These are phyloP conservation scores for Procambarus virginalis DNA, from an alignment of 1,140 invertebrate genomes.

Conservation along the genomic window DNA sequence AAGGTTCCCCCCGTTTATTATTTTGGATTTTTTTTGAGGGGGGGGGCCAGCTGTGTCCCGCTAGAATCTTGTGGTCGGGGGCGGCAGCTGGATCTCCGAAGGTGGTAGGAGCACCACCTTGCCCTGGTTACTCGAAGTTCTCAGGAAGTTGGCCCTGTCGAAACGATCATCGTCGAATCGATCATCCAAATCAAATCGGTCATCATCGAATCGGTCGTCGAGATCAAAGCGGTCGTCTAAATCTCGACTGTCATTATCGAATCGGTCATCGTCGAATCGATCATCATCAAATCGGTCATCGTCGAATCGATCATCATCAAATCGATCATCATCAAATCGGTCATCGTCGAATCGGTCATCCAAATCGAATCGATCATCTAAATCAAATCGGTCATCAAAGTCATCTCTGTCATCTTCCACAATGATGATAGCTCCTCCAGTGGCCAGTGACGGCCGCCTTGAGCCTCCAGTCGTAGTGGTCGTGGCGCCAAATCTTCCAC, in stretches of 20 bases:
- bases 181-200: slow-evolving; percentile 42
- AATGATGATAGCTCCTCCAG: slow-evolving; percentile 27
- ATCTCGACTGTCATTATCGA: slow-evolving; percentile 39
- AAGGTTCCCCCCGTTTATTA: too few species aligned
- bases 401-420: slow-evolving; percentile 42
- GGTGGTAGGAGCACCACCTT: not conserved
- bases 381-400: slow-evolving; percentile 18
- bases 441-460: not conserved
- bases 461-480: not conserved
- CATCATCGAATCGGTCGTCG: slow-evolving; percentile 19
- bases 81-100: slow-evolving; percentile 47
- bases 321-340: slow-evolving; percentile 3
- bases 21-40: too few species aligned
- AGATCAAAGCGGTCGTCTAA: slow-evolving; percentile 47
- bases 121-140: not conserved
- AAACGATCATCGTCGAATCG: slow-evolving; percentile 35
- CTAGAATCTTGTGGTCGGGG: not conserved
- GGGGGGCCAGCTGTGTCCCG: too few species aligned
- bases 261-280: slow-evolving; percentile 39
- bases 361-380: slow-evolving; percentile 18
- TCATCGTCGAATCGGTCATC: slow-evolving; percentile 38
- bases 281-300: slow-evolving; percentile 39
- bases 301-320: slow-evolving; percentile 36
- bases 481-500: not conserved
- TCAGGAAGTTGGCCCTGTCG: slow-evolving; percentile 23